Percentiles rank a stretch among this genome's conserved stretches.
These are phyloP conservation scores for Dinomys branickii DNA, from an alignment of 2,113 vertebrate species.

Conservation along the genomic window DNA sequence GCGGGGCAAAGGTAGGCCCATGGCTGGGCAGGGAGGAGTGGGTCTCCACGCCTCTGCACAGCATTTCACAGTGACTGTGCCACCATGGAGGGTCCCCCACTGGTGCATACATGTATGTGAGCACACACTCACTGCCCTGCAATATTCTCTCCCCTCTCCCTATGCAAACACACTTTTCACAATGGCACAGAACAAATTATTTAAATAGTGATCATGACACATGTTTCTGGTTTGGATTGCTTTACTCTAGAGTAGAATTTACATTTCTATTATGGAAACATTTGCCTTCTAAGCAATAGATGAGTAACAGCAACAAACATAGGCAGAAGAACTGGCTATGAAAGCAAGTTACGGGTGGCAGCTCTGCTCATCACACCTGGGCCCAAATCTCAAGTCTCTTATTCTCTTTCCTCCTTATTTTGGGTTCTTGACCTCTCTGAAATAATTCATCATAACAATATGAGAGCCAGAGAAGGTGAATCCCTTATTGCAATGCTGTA, in stretches of 20 bases:
- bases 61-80: neutral
- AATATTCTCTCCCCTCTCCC: neutral
- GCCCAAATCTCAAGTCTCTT: neutral
- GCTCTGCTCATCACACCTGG: neutral
- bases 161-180: neutral
- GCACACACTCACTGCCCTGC: too few relatives aligned
- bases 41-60: neutral
- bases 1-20: conserved; percentile 92
- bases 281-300: neutral
- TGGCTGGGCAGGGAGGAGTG: neutral
- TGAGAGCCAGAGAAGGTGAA: conserved; percentile 30
- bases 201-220: neutral
- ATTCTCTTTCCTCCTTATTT: conserved; percentile 4
- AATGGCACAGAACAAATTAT: neutral
- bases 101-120: neutral
- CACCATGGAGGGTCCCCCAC: neutral
- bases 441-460: conserved; percentile 8
- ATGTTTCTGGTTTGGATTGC: conserved; percentile 37
- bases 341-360: neutral
- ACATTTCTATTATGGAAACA: conserved; percentile 49
- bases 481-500: neutral
- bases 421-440: neutral
- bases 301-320: neutral
- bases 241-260: conserved; percentile 25
- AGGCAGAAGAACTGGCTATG: neutral